Conservation (phyloP, 1,140 invertebrate genomes). For the Sycophila sp. region DNA sequence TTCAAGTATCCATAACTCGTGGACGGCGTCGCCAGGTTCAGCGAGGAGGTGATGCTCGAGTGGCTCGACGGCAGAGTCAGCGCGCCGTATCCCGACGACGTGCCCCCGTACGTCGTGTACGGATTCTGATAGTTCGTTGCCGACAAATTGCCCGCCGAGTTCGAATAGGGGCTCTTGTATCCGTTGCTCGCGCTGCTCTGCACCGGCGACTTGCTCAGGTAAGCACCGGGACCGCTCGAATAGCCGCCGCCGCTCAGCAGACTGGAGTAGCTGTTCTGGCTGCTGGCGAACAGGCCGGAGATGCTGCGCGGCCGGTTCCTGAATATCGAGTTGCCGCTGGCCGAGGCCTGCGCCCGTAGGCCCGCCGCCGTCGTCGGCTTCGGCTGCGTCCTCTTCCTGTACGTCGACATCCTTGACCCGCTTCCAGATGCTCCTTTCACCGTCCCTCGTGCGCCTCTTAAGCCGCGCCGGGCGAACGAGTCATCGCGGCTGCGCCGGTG, state of each 20-base stretch:
- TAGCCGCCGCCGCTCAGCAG: constrained; percentile 56
- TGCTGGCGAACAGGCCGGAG: constrained; percentile 54
- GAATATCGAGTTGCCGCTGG: constrained; percentile 64
- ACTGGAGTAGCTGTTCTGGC: constrained; percentile 55
- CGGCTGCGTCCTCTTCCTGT: constrained; percentile 60
- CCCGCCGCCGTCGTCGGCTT: constrained; percentile 64
- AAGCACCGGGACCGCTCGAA: constrained; percentile 44
- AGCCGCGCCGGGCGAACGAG: too few relatives aligned
- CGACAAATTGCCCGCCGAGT: constrained; percentile 60
- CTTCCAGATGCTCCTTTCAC: too few relatives aligned
- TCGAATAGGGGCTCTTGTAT: constrained; percentile 53
- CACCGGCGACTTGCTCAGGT: constrained; percentile 42
- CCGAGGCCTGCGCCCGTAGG: constrained; percentile 62
- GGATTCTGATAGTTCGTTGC: constrained; percentile 66
- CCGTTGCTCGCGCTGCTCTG: constrained; percentile 41
- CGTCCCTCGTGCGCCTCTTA: too few relatives aligned
- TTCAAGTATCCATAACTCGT: constrained; percentile 65
- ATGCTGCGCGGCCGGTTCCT: constrained; percentile 65
- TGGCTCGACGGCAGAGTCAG: constrained; percentile 64
- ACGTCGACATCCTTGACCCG: constrained; percentile 55
- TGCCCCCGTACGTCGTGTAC: constrained; percentile 71
- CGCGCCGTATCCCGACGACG: constrained; percentile 72
- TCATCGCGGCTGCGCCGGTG: too few relatives aligned
- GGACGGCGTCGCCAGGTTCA: constrained; percentile 67
- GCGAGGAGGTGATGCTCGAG: constrained; percentile 55